These are phyloP conservation scores for Anagrus nilaparvatae DNA, from an alignment of 1,140 invertebrate genomes.

Conservation along the genomic window DNA sequence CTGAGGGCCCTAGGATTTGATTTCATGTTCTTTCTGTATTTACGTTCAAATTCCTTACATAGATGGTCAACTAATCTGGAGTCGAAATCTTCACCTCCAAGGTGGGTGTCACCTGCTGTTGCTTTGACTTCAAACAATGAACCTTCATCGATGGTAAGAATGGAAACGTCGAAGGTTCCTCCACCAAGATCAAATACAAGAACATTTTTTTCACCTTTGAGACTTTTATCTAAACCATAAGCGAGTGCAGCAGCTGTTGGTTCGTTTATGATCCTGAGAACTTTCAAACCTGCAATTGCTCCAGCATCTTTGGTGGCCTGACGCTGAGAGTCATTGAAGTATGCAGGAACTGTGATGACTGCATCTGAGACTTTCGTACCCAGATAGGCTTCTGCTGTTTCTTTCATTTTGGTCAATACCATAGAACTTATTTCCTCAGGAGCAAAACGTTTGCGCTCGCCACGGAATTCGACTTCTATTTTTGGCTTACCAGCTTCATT, in stretches of 20 bases:
- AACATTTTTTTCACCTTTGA: conserved; percentile 64
- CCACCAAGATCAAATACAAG: conserved; percentile 65
- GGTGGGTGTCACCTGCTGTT: conserved; percentile 64
- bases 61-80: conserved; percentile 76
- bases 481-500: conserved; percentile 63
- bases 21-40: conserved; percentile 42
- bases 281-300: conserved; percentile 63
- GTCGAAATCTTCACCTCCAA: conserved; percentile 69
- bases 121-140: conserved; percentile 69
- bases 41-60: conserved; percentile 44
- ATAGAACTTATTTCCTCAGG: conserved; percentile 83
- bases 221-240: conserved; percentile 75
- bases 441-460: conserved; percentile 62
- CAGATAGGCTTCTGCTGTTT: conserved; percentile 49
- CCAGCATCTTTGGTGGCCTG: conserved; percentile 68
- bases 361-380: conserved; percentile 49
- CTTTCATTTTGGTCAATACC: conserved; percentile 71
- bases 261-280: conserved; percentile 71
- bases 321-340: conserved; percentile 59
- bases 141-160: conserved; percentile 77
- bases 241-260: conserved; percentile 74
- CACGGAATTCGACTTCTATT: conserved; percentile 66
- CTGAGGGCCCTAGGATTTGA: conserved; percentile 38
- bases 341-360: conserved; percentile 61
- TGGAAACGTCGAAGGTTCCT: conserved; percentile 77